Base-by-base conservation (phyloP, 53 echinoderm and acorn worm species). In the Stichopus horrens region DNA sequence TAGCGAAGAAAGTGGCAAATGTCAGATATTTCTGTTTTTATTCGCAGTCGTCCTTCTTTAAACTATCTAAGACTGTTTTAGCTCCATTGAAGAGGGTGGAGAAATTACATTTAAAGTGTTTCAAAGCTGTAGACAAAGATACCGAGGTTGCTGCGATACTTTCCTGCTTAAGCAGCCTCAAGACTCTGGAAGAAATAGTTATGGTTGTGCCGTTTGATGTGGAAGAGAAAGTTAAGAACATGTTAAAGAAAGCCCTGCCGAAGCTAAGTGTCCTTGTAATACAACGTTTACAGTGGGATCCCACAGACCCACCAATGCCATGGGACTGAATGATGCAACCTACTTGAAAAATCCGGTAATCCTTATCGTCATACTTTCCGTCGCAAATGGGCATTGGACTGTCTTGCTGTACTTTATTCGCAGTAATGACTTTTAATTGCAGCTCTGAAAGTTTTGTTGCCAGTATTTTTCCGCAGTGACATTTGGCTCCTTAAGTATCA, bases 11-110 rank as follows among this genome's bases (percentile, higher is more conserved):
- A 85, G 18, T 85, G 85, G 52, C 37, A 66, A 66, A 11, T 51
- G 85, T 22, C 85, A 22, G 65, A 59, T 18, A 85, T 53, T 13
- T 85, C 20, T 65, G 85, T 67, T 67, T 85, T 5, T 67, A 85
- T 66, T 59, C 37, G 2, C 22, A 85, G 14, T 65, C 85, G 16
- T 65, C 66, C 11, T 11, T 51, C 13, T 20, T 65, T 4, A 5
- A 58, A 67, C 14, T 65, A 85, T 85, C 66, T 67, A 59, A 67
- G 58, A 52, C 67, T 51, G 63, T 85, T 65, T 22, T 67, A 8
- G 21, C 85, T 52, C 23, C 23, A 7, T 67, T 85, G 7, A 18
- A 37, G 59, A 66, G 52, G 37, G 85, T 85, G 13, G 58, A 85
- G 67, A 52, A 37, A 16, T 18, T 85, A 22, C 63, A 85, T 67